Base-by-base conservation (phyloP, 92 coral and sea anemone genomes). In the Scolanthus callimorphus region DNA sequence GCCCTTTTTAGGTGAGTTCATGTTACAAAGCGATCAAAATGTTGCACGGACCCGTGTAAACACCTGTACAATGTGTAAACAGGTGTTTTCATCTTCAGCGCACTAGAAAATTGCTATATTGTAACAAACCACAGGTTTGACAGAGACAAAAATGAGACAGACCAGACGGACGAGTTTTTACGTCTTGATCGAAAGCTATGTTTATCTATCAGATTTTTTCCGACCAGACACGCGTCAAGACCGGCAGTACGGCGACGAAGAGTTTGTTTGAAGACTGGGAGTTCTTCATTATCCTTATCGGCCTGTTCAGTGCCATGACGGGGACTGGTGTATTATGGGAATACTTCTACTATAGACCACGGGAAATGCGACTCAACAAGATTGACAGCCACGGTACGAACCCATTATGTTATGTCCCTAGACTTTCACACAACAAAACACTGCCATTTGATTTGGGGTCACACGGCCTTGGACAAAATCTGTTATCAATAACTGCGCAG, bases 201-300 rank as follows among this genome's bases (percentile, higher is more conserved):
- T 46, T 51, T 55, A 49, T 68, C n/a, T n/a, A n/a, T 39, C 39
- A 87, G 95, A 8, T 61, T 34, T 44, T 91, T 11, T 74, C 79
- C 13, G 79, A 59, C 6, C 47, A 78, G 28, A 59, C 82, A 20
- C 55, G 71, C 11, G 31, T 55, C 25, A 50, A 54, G 25, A 54
- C 63, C 3, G 67, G 24, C 47, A 41, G 47, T 8, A 54, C 46
- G 0, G 58, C 53, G 29, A 3, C 70, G 12, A 65, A 79, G 3
- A 88, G 86, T 23, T 56, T 92, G 63, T 92, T 92, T 55, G 96
- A 92, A 29, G 96, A 92, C 70, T 76, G 74, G 20, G 82, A 84
- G 3, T 92, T 92, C 63, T 90, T 92, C 65, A 69, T 83, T 11
- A 92, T 92, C 51, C 88, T 92, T 3, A 77, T 92, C 13, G 98